Evolutionary conservation across 2,113 vertebrate species (phyloP).

Genomic region (Gymnocephalus cernua): DNA sequence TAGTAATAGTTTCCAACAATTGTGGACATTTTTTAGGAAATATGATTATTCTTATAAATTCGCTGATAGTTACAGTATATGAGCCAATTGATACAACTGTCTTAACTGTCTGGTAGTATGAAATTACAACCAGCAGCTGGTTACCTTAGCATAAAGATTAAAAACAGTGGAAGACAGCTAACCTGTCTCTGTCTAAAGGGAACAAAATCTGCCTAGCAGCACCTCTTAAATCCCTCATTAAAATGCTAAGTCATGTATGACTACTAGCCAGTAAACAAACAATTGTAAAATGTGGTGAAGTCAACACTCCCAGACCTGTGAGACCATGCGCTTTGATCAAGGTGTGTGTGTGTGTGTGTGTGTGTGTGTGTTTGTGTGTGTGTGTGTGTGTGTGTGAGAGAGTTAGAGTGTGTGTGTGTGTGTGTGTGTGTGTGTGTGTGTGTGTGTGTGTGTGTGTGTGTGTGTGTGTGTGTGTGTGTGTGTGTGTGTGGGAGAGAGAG

Average conservation of each 20-base stretch:
- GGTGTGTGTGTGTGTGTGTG: slow-evolving; percentile 19
- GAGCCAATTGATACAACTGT: background rate
- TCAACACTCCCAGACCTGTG: slow-evolving; percentile 24
- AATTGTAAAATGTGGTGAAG: slow-evolving; percentile 24
- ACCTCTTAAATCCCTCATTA: too few relatives aligned
- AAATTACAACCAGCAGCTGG: background rate
- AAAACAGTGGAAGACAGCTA: background rate
- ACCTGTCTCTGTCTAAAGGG: background rate
- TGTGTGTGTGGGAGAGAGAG: too few relatives aligned
- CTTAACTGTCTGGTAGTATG: background rate
- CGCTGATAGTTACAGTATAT: background rate
- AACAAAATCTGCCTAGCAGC: background rate
- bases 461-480: slow-evolving; percentile 20
- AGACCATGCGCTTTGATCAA: slow-evolving; percentile 31
- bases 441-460: slow-evolving; percentile 13
- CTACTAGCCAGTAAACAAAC: background rate
- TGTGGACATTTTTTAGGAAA: background rate
- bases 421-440: background rate
- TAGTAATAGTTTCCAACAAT: background rate
- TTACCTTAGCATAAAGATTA: background rate
- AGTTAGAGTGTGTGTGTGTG: slow-evolving; percentile 1
- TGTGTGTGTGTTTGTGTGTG: background rate
- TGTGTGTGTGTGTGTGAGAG: slow-evolving; percentile 15
- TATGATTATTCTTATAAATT: background rate
- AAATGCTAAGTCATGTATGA: too few relatives aligned